Percentiles rank a stretch among this genome's conserved stretches.
Evolutionary conservation across 1,140 invertebrate species (phyloP).

Genomic region (Coenobita brevimanus): DNA sequence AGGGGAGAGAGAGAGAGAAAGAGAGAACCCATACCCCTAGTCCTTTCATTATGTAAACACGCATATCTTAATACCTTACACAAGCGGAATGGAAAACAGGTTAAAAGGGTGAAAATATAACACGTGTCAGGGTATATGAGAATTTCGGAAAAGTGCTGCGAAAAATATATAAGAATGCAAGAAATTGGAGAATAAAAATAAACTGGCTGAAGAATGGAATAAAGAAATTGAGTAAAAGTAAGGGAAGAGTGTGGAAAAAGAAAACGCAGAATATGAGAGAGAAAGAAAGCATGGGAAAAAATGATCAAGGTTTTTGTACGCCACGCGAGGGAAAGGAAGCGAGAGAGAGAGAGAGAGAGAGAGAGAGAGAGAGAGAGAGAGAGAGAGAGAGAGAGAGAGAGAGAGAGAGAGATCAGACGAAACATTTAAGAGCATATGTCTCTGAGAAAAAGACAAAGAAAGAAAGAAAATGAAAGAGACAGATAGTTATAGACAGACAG

Average conservation of each 20-base stretch:
- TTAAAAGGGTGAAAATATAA: neutral
- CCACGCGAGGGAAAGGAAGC: too few relatives aligned
- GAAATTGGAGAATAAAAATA: neutral
- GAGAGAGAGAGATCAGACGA: neutral
- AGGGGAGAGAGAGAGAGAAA: too few relatives aligned
- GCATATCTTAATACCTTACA: too few relatives aligned
- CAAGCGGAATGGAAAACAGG: neutral
- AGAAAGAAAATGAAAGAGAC: too few relatives aligned
- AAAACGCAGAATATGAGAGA: neutral
- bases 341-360: too few relatives aligned
- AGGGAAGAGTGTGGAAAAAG: neutral
- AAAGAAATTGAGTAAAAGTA: neutral
- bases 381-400: neutral
- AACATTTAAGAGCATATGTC: too few relatives aligned
- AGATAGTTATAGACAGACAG: too few relatives aligned
- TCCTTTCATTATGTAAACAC: too few relatives aligned
- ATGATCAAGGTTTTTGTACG: too few relatives aligned
- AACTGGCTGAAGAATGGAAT: neutral
- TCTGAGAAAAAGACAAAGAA: too few relatives aligned
- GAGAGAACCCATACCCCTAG: too few relatives aligned
- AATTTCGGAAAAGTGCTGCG: neutral
- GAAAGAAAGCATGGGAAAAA: neutral
- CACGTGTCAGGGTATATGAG: neutral
- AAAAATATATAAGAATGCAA: neutral
- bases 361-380: neutral